These are phyloP conservation scores for Heterochromis multidens DNA, from an alignment of 2,113 vertebrate species.

Conservation along the genomic window DNA sequence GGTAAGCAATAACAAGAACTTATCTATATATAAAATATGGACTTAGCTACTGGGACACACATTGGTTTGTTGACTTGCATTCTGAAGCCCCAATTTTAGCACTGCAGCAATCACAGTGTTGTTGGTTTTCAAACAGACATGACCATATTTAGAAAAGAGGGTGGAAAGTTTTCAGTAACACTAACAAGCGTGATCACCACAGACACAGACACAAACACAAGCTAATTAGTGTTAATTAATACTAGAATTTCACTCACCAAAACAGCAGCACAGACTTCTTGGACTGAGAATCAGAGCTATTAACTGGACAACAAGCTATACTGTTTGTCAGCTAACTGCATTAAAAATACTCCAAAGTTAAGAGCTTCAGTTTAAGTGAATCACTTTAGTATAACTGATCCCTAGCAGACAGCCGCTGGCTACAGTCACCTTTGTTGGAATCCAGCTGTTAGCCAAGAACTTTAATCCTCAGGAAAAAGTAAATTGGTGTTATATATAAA, in stretches of 20 bases:
- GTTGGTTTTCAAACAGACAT: rapidly evolving
- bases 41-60: too few species aligned
- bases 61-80: background rate
- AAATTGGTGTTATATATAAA: too few species aligned
- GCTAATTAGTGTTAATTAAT: background rate
- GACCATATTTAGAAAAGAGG: background rate
- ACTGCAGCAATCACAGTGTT: background rate
- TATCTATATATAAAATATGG: background rate
- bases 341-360: background rate
- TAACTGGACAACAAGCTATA: background rate
- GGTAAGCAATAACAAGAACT: background rate
- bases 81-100: background rate
- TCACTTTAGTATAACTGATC: background rate
- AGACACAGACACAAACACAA: background rate
- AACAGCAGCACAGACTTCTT: background rate
- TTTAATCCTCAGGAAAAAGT: too few species aligned
- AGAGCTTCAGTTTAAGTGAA: background rate
- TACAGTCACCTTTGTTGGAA: too few species aligned
- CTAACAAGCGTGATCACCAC: background rate
- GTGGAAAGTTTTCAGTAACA: background rate
- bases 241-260: background rate
- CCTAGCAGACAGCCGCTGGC: background rate
- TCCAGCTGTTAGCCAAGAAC: too few species aligned
- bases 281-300: background rate
- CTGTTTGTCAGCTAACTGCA: background rate